Evolutionary conservation across 2,888 invertebrate genomes (phyloP).

Genomic region (Zaprionus lineosus): DNA sequence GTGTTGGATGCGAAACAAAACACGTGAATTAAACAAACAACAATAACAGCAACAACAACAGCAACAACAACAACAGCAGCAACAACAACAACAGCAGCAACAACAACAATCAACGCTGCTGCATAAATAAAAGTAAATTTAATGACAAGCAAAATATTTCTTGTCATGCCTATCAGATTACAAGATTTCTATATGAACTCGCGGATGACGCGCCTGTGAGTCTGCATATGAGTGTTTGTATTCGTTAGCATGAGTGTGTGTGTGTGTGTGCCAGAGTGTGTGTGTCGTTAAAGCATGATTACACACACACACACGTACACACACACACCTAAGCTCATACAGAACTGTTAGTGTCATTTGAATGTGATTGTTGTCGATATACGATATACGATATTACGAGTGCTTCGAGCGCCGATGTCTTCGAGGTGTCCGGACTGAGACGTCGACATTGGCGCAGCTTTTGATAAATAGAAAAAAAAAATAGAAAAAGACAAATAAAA

Average conservation of each 20-base stretch:
- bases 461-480: constrained; percentile 54
- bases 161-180: constrained; percentile 78
- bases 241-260: constrained; percentile 18
- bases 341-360: constrained; percentile 77
- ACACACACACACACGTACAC: constrained; percentile 60
- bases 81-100: constrained; percentile 20
- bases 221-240: constrained; percentile 41
- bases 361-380: constrained; percentile 64
- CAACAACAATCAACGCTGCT: constrained; percentile 66
- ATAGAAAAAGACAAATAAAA: too few relatives aligned
- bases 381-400: too few relatives aligned
- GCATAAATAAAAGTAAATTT: constrained; percentile 79
- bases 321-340: constrained; percentile 42
- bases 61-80: constrained; percentile 39
- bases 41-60: constrained; percentile 29
- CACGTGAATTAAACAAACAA: constrained; percentile 62
- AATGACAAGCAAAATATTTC: constrained; percentile 78
- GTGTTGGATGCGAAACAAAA: constrained; percentile 71
- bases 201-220: constrained; percentile 58
- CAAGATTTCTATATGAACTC: constrained; percentile 75
- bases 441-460: constrained; percentile 26
- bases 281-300: constrained; percentile 74
- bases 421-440: constrained; percentile 6
- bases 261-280: constrained; percentile 35
- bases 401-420: constrained; percentile 42